phyloP scores from a whole-genome alignment of 2,113 vertebrate species.

The Scalopus aquaticus region DNA sequence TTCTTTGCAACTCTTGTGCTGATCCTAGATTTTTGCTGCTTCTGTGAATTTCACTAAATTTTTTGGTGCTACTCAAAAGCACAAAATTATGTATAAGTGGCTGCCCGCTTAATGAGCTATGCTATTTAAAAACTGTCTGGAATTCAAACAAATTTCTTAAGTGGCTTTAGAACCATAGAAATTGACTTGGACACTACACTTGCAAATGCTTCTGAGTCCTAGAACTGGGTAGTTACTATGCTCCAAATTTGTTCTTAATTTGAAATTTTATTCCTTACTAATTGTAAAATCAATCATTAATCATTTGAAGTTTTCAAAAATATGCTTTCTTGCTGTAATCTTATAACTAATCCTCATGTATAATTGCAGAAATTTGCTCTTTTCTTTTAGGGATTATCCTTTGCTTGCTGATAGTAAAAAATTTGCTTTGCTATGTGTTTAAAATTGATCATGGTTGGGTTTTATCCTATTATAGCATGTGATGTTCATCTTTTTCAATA shows the following conservation, averaged over 20 bases:
- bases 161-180: constrained; percentile 58
- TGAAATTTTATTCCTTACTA: constrained; percentile 86
- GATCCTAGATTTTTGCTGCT: constrained; percentile 81
- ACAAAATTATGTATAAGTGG: constrained; percentile 63
- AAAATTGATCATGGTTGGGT: constrained; percentile 52
- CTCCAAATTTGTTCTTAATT: constrained; percentile 82
- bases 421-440: constrained; percentile 80
- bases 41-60: constrained; percentile 53
- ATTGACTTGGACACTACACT: constrained; percentile 64
- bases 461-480: constrained; percentile 52
- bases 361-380: constrained; percentile 83
- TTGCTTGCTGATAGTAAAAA: constrained; percentile 80
- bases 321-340: constrained; percentile 98
- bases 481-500: constrained; percentile 60
- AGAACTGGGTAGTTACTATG: constrained; percentile 51
- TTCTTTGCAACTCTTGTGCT: constrained; percentile 76
- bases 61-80: constrained; percentile 25
- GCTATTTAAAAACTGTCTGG: constrained; percentile 74
- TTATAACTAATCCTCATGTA: constrained; percentile 95
- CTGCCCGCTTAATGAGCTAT: constrained; percentile 78
- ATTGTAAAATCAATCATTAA: constrained; percentile 89
- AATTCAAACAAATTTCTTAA: constrained; percentile 67
- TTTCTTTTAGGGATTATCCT: constrained; percentile 70
- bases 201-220: constrained; percentile 76
- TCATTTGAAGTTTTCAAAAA: constrained; percentile 80